Conservation (phyloP, 2,113 vertebrate genomes). For the Rhinolophus ferrumequinum region DNA sequence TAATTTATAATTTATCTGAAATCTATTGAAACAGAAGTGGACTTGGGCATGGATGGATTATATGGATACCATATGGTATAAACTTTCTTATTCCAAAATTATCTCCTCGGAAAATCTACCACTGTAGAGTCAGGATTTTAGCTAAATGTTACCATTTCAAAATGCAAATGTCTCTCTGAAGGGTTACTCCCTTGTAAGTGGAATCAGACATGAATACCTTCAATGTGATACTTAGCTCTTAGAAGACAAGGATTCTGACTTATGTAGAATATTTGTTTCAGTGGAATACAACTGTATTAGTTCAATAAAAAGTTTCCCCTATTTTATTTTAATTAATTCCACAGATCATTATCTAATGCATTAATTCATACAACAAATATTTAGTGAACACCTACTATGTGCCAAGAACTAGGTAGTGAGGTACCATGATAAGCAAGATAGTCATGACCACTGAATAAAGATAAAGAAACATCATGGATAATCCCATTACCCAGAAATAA, state of each 20-base stretch:
- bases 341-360: background rate
- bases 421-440: background rate
- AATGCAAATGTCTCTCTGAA: background rate
- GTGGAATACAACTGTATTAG: background rate
- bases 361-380: background rate
- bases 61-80: background rate
- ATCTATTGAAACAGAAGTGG: background rate
- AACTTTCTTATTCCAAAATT: background rate
- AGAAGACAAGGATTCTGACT: background rate
- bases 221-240: background rate
- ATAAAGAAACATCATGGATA: background rate
- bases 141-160: conserved; percentile 23
- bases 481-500: background rate
- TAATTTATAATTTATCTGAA: background rate
- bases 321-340: background rate
- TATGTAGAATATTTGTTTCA: conserved; percentile 5
- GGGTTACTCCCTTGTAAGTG: background rate
- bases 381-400: background rate
- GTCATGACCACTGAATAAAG: background rate
- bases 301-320: background rate
- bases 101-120: background rate
- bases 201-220: background rate
- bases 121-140: background rate
- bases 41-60: background rate
- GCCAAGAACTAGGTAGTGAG: background rate